Evolutionary conservation across 2,797 vertebrate species (phyloP).

Genomic region (Sylvilagus floridanus): DNA sequence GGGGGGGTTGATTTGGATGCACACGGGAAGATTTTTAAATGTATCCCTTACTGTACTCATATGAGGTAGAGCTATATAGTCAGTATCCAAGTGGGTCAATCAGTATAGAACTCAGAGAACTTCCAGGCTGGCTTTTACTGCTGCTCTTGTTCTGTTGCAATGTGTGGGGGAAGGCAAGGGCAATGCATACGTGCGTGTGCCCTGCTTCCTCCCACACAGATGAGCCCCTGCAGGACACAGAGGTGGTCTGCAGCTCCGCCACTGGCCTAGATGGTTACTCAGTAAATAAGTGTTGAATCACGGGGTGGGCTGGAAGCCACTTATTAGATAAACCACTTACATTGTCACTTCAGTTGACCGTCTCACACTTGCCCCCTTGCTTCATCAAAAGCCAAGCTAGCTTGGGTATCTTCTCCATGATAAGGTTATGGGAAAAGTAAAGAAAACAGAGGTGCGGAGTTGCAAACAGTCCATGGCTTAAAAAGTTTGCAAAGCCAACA

Average conservation of each 20-base stretch:
- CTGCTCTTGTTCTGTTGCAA: background rate
- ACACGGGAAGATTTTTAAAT: background rate
- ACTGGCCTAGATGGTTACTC: background rate
- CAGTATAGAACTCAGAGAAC: background rate
- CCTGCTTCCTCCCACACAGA: background rate
- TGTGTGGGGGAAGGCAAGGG: background rate
- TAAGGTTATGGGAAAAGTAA: background rate
- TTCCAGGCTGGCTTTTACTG: background rate
- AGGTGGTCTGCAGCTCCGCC: background rate
- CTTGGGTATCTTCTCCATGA: background rate
- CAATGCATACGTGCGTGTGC: accelerated
- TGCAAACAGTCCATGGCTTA: background rate
- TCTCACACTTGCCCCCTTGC: background rate
- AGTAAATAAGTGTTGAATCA: background rate
- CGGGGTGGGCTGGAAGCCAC: background rate
- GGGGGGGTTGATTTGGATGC: background rate
- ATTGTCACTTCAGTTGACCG: background rate
- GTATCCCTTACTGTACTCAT: background rate
- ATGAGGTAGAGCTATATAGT: background rate
- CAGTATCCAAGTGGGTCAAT: background rate
- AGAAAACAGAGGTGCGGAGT: background rate
- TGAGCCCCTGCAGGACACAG: background rate
- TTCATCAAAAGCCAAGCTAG: background rate
- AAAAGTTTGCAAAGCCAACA: background rate
- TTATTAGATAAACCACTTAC: background rate